Conservation (phyloP, 2,797 vertebrate genomes). For the Cyprinella venusta region DNA sequence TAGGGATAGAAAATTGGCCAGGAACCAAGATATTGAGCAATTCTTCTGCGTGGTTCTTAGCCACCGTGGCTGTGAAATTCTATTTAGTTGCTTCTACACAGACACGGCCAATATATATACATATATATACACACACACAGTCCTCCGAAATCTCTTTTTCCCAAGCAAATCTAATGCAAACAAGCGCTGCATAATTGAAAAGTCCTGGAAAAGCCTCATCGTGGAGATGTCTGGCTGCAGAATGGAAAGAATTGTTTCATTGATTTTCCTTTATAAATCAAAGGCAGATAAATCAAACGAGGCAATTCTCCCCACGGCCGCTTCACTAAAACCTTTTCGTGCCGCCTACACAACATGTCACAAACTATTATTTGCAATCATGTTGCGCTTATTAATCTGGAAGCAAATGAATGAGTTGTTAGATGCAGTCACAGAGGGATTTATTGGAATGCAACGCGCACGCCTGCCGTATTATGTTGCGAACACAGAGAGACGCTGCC, state of each 20-base stretch:
- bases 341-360: constrained; percentile 83
- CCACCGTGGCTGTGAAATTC: constrained; percentile 91
- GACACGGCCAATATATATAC: constrained; percentile 76
- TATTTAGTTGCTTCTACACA: constrained; percentile 88
- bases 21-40: constrained; percentile 90
- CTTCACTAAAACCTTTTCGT: constrained; percentile 75
- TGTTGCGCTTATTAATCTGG: constrained; percentile 80
- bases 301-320: constrained; percentile 82
- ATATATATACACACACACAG: constrained; percentile 73
- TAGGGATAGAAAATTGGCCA: constrained; percentile 84
- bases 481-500: constrained; percentile 59
- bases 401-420: constrained; percentile 70
- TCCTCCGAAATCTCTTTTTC: constrained; percentile 76
- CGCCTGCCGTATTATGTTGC: constrained; percentile 67
- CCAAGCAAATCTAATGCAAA: constrained; percentile 89
- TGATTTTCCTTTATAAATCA: constrained; percentile 90
- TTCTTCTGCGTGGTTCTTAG: constrained; percentile 91
- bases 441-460: constrained; percentile 65
- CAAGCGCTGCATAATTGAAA: constrained; percentile 94
- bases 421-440: constrained; percentile 71
- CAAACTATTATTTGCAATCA: constrained; percentile 87
- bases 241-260: constrained; percentile 87
- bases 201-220: constrained; percentile 84
- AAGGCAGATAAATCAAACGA: constrained; percentile 88
- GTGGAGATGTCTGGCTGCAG: constrained; percentile 86